These are phyloP conservation scores for Ornithoptera priamus DNA, from an alignment of 2,888 invertebrate species.

Conservation along the genomic window DNA sequence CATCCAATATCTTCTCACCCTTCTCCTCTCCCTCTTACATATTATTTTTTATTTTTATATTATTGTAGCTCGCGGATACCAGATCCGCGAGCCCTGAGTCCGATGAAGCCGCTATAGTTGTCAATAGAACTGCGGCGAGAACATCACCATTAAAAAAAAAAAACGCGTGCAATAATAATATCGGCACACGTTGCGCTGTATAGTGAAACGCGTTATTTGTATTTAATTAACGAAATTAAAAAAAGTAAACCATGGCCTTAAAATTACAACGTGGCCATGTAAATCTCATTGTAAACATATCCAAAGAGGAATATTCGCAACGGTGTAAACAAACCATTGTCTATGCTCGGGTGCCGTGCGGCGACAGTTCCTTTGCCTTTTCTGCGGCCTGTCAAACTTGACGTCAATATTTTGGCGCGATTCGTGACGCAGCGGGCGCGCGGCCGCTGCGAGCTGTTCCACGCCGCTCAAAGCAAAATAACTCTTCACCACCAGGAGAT, in stretches of 20 bases:
- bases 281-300: conserved; percentile 33
- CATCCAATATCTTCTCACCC: too few relatives aligned
- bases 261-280: conserved; percentile 7
- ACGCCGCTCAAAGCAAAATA: conserved; percentile 25
- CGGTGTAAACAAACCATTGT: conserved; percentile 43
- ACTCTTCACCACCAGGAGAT: conserved; percentile 31
- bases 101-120: too few relatives aligned
- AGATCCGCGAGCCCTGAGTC: too few relatives aligned
- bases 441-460: conserved; percentile 5
- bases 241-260: conserved; percentile 20
- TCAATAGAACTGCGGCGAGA: too few relatives aligned
- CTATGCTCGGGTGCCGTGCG: conserved; percentile 40
- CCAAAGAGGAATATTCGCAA: conserved; percentile 49
- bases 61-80: too few relatives aligned
- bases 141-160: too few relatives aligned
- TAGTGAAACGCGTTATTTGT: conserved; percentile 8
- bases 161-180: too few relatives aligned
- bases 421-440: conserved; percentile 67
- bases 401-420: conserved; percentile 64
- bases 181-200: neutral
- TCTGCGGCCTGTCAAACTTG: conserved; percentile 43
- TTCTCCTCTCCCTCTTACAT: too few relatives aligned
- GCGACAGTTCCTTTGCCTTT: conserved; percentile 36
- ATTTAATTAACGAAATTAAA: neutral
- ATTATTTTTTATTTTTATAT: too few relatives aligned